Percentiles rank a stretch among this genome's conserved stretches.
These are phyloP conservation scores for Ophion costatus DNA, from an alignment of 2,888 invertebrate species.

Conservation along the genomic window DNA sequence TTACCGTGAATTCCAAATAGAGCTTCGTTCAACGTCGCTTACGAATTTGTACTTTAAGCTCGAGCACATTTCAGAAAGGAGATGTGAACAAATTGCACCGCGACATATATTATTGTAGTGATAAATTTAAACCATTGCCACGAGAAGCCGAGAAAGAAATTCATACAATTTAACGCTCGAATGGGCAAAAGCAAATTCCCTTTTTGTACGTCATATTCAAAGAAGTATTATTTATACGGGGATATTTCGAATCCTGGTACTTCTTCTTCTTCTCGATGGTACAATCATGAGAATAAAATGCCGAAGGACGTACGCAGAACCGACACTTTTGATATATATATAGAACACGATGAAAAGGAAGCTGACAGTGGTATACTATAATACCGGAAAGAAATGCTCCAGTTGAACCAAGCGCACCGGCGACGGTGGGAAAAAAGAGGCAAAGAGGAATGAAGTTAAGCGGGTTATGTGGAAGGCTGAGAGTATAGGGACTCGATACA, in stretches of 20 bases:
- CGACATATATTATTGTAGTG: too few species aligned
- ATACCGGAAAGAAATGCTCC: constrained; percentile 30
- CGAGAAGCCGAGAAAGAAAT: too few species aligned
- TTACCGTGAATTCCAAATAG: too few species aligned
- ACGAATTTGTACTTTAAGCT: too few species aligned
- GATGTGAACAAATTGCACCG: too few species aligned
- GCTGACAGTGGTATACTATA: constrained; percentile 10
- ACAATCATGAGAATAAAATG: not conserved
- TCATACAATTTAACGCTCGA: too few species aligned
- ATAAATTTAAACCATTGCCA: too few species aligned
- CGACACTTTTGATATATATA: not conserved
- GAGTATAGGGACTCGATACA: constrained; percentile 40
- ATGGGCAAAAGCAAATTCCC: too few species aligned
- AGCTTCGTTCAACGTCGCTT: too few species aligned
- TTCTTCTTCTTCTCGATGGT: not conserved
- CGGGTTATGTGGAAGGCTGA: constrained; percentile 53
- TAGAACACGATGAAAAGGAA: constrained; percentile 13
- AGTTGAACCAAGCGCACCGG: constrained; percentile 8
- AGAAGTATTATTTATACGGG: too few species aligned
- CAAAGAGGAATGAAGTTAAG: constrained; percentile 45
- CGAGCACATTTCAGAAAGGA: not conserved
- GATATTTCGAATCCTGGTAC: not conserved
- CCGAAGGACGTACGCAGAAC: not conserved
- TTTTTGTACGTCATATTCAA: too few species aligned
- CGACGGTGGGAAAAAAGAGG: constrained; percentile 37